Evolutionary conservation across 2,113 vertebrate genomes (phyloP).

Genomic region (Oxyura jamaicensis): DNA sequence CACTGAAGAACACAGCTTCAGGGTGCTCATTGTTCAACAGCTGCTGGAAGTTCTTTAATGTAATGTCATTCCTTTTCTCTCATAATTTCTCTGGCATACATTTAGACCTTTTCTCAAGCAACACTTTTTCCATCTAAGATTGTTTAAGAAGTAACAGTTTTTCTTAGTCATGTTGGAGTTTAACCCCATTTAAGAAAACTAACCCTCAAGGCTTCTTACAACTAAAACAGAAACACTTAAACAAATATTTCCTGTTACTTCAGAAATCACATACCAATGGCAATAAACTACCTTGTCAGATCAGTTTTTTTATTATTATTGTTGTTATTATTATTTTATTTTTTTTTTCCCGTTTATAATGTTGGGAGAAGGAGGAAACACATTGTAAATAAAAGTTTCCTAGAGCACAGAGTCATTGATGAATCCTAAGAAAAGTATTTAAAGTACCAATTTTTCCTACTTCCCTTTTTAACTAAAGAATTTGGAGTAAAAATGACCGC

Average conservation of each 20-base stretch:
- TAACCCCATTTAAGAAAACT: slow-evolving; percentile 13
- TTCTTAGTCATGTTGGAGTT: slow-evolving; percentile 10
- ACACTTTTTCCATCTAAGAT: slow-evolving; percentile 1
- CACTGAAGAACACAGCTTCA: neutral
- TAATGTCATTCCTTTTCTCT: neutral
- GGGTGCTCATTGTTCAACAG: neutral
- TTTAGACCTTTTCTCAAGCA: slow-evolving; percentile 24
- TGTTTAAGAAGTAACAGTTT: slow-evolving; percentile 52
- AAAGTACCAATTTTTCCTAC: neutral
- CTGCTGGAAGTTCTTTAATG: slow-evolving; percentile 25
- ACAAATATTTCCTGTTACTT: slow-evolving; percentile 32
- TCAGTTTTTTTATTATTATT: neutral
- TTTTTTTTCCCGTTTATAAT: neutral
- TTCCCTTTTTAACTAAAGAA: neutral
- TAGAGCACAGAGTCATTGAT: neutral
- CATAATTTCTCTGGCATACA: neutral
- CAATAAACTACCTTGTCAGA: neutral
- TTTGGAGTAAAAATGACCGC: neutral
- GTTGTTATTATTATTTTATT: neutral
- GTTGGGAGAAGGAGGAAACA: neutral
- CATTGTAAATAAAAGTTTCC: neutral
- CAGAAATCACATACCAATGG: neutral
- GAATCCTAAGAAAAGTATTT: neutral
- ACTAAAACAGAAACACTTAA: neutral
- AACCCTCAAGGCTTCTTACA: neutral